Conservation (phyloP, 53 echinoderm and acorn worm species). For the Paracentrotus lividus region DNA sequence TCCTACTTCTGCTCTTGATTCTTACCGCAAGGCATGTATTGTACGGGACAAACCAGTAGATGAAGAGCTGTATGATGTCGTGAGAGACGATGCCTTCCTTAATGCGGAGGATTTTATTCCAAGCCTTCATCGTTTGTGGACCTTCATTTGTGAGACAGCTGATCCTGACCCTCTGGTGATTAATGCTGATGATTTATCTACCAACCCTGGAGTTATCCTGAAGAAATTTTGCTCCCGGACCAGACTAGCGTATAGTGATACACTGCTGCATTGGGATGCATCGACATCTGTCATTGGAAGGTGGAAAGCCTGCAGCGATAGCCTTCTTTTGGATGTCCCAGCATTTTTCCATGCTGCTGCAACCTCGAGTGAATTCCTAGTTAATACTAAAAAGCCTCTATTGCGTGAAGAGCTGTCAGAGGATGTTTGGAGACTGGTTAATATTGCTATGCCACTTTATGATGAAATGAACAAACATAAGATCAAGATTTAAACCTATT, state of each 20-base stretch:
- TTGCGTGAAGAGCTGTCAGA: background rate
- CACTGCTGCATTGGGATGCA: constrained; percentile 55
- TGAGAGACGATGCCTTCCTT: background rate
- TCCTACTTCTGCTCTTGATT: background rate
- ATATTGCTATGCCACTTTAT: constrained; percentile 34
- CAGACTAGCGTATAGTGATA: constrained; percentile 30
- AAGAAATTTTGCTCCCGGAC: constrained; percentile 42
- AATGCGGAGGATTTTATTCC: background rate
- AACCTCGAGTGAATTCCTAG: background rate
- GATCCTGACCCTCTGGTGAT: constrained; percentile 63
- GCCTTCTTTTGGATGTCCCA: background rate
- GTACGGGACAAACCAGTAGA: background rate
- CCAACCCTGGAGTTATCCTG: constrained; percentile 44
- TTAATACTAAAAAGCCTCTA: background rate
- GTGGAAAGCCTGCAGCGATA: constrained; percentile 25
- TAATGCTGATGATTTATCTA: constrained; percentile 55
- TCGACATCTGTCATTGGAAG: background rate
- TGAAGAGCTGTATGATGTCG: background rate
- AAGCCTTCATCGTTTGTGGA: constrained; percentile 50
- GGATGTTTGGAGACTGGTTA: background rate
- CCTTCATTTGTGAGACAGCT: background rate
- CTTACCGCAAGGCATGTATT: background rate
- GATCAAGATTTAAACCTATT: too few species aligned
- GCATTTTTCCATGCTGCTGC: background rate
- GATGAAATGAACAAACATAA: constrained; percentile 32